Base-by-base conservation (phyloP, 2,113 vertebrate species). In the Gopherus flavomarginatus region DNA sequence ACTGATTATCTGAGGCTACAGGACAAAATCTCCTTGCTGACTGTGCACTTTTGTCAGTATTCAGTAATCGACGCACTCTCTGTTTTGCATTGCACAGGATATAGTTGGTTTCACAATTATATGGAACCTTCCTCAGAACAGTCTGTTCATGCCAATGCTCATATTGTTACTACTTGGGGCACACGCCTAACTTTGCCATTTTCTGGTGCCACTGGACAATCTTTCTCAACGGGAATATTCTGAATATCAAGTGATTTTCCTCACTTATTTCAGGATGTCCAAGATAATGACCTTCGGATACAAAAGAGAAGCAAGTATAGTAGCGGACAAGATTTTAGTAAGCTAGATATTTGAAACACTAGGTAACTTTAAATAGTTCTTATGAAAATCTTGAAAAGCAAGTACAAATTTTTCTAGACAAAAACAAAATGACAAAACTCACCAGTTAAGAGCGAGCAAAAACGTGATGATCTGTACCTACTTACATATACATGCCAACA, bases 31-130 rank as follows among this genome's bases (percentile, higher is more conserved):
- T 94, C 81, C 81, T 93, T 78, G 22, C 47, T 93, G 82, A 94
- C 85, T 88, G 29, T 38, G 44, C 78, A 84, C 80, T 96, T 91
- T 78, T n/a, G 86, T 87, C 94, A 91, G 62, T 85, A 92, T 84
- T 88, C 87, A 89, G 86, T 84, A 94, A 96, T 91, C 90, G 31
- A 93, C 42, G 0, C 0, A 49, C 26, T 52, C 24, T 49, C 59
- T 80, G n/a, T 81, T 31, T 52, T 1, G 0, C 14, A 81, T 26
- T 4, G 8, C 42, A 72, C 11, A 84, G 26, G 86, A 80, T 0
- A 0, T 1, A 0, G 29, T 47, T 69, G 5, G 9, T 90, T 90
- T 86, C 83, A 90, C 53, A 44, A 90, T 31, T 85, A 69, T 2
- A 57, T 0, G 8, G 14, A 35, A 17, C 1, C 6, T 59, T 50